Percentiles rank a stretch among this genome's conserved stretches.
Conservation (phyloP, 2,888 invertebrate genomes). For the Aleiodes alternator region DNA sequence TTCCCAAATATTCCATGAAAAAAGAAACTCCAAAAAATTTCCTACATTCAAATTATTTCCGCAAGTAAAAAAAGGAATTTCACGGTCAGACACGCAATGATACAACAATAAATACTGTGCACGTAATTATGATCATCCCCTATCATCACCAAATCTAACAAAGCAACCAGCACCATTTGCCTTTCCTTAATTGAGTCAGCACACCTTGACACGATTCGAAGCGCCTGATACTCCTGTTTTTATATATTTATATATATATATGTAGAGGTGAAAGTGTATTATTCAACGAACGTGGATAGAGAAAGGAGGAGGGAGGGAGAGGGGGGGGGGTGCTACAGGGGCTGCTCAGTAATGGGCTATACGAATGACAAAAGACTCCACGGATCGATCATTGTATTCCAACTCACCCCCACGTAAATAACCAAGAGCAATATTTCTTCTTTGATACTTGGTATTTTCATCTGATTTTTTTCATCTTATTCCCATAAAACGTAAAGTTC, state of each 20-base stretch:
- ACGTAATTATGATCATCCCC: slow-evolving; percentile 49
- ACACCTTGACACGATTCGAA: slow-evolving; percentile 48
- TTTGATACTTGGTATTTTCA: slow-evolving; percentile 3
- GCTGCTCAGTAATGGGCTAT: slow-evolving; percentile 44
- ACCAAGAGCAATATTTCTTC: slow-evolving; percentile 13
- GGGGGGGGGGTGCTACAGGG: slow-evolving; percentile 41
- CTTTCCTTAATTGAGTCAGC: slow-evolving; percentile 52
- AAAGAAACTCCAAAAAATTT: too few relatives aligned
- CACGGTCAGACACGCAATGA: too few relatives aligned
- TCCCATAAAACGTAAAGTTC: neutral
- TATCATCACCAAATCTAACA: slow-evolving; percentile 42
- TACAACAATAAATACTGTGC: too few relatives aligned
- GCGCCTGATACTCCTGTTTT: slow-evolving; percentile 59
- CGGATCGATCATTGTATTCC: slow-evolving; percentile 36
- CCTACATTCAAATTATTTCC: too few relatives aligned
- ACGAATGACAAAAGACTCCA: slow-evolving; percentile 53
- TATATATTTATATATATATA: slow-evolving; percentile 27
- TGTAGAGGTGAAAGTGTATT: slow-evolving; percentile 19
- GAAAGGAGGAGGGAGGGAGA: slow-evolving; percentile 46
- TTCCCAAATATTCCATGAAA: too few relatives aligned
- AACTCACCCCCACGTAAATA: slow-evolving; percentile 25
- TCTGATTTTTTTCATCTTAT: neutral
- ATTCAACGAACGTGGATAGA: slow-evolving; percentile 42
- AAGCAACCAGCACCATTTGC: slow-evolving; percentile 41
- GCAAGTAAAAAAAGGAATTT: too few relatives aligned